Evolutionary conservation across 2,113 vertebrate genomes (phyloP), one percentile per base, ranked within the genome.

Genomic region (Rhinolophus ferrumequinum): DNA sequence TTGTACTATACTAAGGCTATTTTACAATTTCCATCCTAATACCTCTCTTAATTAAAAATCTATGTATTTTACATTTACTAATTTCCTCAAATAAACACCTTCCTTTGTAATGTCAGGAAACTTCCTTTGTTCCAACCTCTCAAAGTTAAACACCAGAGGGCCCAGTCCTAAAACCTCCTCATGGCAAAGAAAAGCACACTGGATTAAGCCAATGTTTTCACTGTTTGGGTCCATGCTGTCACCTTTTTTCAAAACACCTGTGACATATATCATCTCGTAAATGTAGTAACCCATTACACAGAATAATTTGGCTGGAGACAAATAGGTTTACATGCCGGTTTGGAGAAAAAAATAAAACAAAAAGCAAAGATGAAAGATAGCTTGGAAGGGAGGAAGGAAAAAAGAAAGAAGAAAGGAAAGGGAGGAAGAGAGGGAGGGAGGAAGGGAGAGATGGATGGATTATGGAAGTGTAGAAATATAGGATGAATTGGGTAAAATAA

Each of bases 131-230:
- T 95, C 81, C 6, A 15, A 19, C 8, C 47, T 86, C 73, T 79
- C 75, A 90, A 95, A 35, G 54, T n/a, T 92, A 89, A 94, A 88
- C 16, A 56, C 14, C 54, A 79, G 26, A 93, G 47, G 24, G 35
- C 58, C 11, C 15, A 47, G 5, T 76, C 22, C 70, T 76, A 75
- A 97, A 92, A 69, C 33, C 87, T 93, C 38, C 13, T 87, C 41
- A 26, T 35, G 80, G 21, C 2, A 72, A 85, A 72, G 12, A 60
- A 69, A 76, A 76, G 19, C 18, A 47, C 15, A 64, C 10, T 56
- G 21, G 44, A 87, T 66, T 93, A 77, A 93, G 44, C 11, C 14
- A 7, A 3, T 47, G 41, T 75, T 94, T 77, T 81, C 56, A 64
- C 72, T 92, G 60, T 92, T 91, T 38, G 62, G 35, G 28, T 83